A percentile compares a stretch with the other conserved stretches of the same genome.
Conservation (phyloP, 2,888 invertebrate genomes). For the Rotaria socialis region DNA sequence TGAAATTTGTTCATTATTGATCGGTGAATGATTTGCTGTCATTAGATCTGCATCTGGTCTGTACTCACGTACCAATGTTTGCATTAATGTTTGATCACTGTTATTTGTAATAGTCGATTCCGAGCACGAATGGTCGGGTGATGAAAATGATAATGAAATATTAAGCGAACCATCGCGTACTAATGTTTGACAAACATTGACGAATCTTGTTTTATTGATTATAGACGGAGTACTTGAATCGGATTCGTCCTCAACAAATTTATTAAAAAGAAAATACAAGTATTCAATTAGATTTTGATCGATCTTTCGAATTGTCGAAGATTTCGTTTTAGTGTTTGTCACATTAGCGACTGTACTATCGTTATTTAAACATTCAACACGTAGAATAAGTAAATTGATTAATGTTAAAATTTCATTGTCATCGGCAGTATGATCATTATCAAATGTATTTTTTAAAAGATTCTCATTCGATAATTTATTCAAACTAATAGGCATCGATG, state of each 20-base stretch:
- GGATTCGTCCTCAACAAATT: not conserved
- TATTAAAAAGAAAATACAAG: slow-evolving; percentile 7
- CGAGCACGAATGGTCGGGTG: not conserved
- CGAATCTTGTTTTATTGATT: not conserved
- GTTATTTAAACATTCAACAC: not conserved
- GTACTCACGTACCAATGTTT: not conserved
- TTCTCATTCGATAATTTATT: not conserved
- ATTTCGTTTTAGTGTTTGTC: not conserved
- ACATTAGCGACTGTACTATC: not conserved
- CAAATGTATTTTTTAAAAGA: not conserved
- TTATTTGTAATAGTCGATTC: not conserved
- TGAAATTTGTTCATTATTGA: not conserved
- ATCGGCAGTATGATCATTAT: not conserved
- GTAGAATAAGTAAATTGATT: slow-evolving; percentile 16
- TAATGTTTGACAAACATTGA: slow-evolving; percentile 16
- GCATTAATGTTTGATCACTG: not conserved
- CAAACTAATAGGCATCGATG: not conserved
- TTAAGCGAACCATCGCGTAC: not conserved
- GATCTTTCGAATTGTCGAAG: not conserved
- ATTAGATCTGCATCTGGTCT: not conserved
- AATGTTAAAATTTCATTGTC: slow-evolving; percentile 9
- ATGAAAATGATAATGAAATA: not conserved
- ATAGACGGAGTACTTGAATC: not conserved
- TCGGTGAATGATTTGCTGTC: not conserved
- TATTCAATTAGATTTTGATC: slow-evolving; percentile 25